Conservation (phyloP, 2,888 invertebrate species). For the Agrotis clavis region DNA sequence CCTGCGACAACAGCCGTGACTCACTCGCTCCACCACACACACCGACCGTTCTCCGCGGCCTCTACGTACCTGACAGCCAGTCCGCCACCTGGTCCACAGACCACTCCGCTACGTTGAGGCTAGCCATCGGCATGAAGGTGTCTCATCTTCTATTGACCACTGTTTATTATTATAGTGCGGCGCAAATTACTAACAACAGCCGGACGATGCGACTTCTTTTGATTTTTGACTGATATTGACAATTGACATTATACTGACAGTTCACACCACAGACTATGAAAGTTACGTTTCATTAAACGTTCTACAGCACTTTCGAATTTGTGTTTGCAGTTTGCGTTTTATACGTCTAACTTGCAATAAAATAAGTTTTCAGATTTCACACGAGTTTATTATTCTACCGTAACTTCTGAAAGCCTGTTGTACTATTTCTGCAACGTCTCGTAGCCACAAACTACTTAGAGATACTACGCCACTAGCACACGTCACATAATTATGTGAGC, state of each 20-base stretch:
- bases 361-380: too few relatives aligned
- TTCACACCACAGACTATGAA: conserved; percentile 8
- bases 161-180: conserved; percentile 63
- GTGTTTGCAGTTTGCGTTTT: too few relatives aligned
- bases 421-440: too few relatives aligned
- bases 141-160: conserved; percentile 73
- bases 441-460: too few relatives aligned
- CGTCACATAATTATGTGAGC: too few relatives aligned
- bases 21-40: conserved; percentile 92
- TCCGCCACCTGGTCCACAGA: conserved; percentile 97
- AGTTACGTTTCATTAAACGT: conserved; percentile 22
- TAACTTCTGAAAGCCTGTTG: too few relatives aligned
- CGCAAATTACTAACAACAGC: conserved; percentile 57
- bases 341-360: too few relatives aligned
- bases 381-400: too few relatives aligned
- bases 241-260: conserved; percentile 37
- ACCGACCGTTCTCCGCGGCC: conserved; percentile 95
- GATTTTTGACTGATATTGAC: conserved; percentile 49
- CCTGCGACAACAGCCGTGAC: conserved; percentile 89
- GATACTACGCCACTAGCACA: too few relatives aligned
- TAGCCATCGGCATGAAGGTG: conserved; percentile 76
- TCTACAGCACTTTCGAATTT: neutral
- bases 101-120: conserved; percentile 95
- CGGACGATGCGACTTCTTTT: conserved; percentile 53
- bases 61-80: conserved; percentile 95